A percentile compares a stretch with the other conserved stretches of the same genome.
phyloP scores from a whole-genome alignment of 2,888 invertebrate genomes.

The Cheilosia vernalis region DNA sequence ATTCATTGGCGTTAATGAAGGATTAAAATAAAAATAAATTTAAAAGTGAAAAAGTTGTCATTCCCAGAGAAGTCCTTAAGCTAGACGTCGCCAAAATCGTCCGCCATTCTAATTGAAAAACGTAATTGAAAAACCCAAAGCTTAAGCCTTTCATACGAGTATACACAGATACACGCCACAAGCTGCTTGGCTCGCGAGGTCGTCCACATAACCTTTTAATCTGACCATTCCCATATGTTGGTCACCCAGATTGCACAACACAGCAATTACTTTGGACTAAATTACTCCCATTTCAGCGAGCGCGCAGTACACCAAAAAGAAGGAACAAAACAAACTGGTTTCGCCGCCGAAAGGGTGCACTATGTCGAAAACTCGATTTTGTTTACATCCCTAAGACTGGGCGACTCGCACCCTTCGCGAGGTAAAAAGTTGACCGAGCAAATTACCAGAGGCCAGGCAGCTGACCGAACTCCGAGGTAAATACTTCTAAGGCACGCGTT shows the following conservation, averaged over 20 bases:
- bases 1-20: no score
- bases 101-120: no score
- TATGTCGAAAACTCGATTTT: slow-evolving; percentile 45
- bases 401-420: slow-evolving; percentile 66
- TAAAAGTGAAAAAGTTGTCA: no score
- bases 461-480: slow-evolving; percentile 76
- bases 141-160: slow-evolving; percentile 6
- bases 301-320: neutral
- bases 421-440: slow-evolving; percentile 77
- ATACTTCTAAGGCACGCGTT: slow-evolving; percentile 74
- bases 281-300: slow-evolving; percentile 53
- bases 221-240: slow-evolving; percentile 73
- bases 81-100: no score
- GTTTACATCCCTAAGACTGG: slow-evolving; percentile 43
- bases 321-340: slow-evolving; percentile 50
- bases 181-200: slow-evolving; percentile 69
- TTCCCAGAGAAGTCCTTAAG: no score
- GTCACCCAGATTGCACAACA: slow-evolving; percentile 75
- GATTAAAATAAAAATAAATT: no score
- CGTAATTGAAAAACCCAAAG: neutral
- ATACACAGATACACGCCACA: slow-evolving; percentile 44
- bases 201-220: slow-evolving; percentile 72
- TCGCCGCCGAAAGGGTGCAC: slow-evolving; percentile 16
- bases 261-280: slow-evolving; percentile 74
- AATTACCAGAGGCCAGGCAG: slow-evolving; percentile 81